A percentile compares a stretch with the other conserved stretches of the same genome.
These are phyloP conservation scores for Aptenodytes forsteri DNA, from an alignment of 2,113 vertebrate genomes.

Conservation along the genomic window DNA sequence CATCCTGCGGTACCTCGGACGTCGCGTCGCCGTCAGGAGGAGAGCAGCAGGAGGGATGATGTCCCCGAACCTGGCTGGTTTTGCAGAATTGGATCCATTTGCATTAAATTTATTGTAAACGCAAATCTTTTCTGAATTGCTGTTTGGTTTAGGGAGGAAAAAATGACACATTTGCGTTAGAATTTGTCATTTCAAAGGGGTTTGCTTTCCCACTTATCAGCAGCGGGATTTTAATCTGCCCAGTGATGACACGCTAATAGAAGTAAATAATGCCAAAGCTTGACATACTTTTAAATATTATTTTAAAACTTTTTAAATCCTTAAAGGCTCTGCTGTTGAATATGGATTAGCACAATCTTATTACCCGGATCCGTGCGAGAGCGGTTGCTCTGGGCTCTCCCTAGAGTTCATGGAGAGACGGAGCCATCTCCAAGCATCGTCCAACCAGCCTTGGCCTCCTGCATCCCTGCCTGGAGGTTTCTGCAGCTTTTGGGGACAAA, in stretches of 20 bases:
- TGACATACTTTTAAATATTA: not conserved
- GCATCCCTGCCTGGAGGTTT: not conserved
- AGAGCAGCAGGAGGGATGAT: not conserved
- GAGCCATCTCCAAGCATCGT: not conserved
- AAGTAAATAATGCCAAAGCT: not conserved
- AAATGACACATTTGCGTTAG: not conserved
- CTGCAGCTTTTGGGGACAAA: not conserved
- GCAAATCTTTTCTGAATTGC: not conserved
- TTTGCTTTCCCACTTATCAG: not conserved
- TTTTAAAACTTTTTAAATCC: not conserved
- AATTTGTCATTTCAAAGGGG: not conserved
- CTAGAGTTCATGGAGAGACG: rapidly evolving
- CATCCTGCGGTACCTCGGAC: rapidly evolving
- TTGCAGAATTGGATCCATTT: not conserved
- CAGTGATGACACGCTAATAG: not conserved
- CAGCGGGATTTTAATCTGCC: not conserved
- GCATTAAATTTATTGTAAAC: not conserved
- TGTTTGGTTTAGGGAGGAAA: not conserved
- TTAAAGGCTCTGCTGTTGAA: not conserved
- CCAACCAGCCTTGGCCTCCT: not conserved
- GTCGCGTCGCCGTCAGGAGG: rapidly evolving
- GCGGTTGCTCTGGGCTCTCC: not conserved
- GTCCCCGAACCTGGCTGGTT: rapidly evolving
- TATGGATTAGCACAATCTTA: not conserved
- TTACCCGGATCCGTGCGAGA: not conserved